Conservation (phyloP, 2,797 vertebrate genomes). For the Sebastes trivittatus region DNA sequence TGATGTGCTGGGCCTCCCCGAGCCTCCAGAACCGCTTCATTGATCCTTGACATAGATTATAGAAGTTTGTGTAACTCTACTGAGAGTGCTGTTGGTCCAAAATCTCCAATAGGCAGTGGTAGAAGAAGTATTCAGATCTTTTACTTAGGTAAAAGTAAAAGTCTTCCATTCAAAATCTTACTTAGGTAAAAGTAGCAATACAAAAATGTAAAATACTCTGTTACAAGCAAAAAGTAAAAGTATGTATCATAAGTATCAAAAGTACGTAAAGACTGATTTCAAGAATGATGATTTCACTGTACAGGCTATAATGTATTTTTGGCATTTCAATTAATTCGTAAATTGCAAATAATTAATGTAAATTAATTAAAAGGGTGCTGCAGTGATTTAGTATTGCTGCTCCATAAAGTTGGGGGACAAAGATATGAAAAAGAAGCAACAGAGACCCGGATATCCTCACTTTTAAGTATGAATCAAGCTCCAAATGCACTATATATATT, state of each 20-base stretch:
- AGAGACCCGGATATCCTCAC: too few species aligned
- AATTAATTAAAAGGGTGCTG: background rate
- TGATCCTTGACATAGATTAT: background rate
- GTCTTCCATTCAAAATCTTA: background rate
- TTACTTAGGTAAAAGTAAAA: background rate
- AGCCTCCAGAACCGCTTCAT: background rate
- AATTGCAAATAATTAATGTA: background rate
- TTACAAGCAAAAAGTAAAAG: background rate
- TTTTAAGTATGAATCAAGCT: background rate
- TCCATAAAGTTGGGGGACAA: too few species aligned
- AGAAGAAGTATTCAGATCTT: background rate
- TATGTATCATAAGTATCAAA: background rate
- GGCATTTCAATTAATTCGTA: background rate
- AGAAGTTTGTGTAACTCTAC: background rate
- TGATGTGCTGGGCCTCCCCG: accelerated
- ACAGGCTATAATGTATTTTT: background rate
- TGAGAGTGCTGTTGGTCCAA: background rate
- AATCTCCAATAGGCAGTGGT: background rate
- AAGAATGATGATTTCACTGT: background rate
- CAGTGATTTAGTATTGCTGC: too few species aligned
- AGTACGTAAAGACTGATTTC: background rate
- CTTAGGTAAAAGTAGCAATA: background rate
- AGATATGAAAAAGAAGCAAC: too few species aligned
- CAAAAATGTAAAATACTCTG: background rate
- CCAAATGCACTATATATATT: background rate